Percentiles rank a stretch among this genome's conserved stretches.
These are phyloP conservation scores for Solea senegalensis DNA, from an alignment of 2,113 vertebrate species.

Conservation along the genomic window DNA sequence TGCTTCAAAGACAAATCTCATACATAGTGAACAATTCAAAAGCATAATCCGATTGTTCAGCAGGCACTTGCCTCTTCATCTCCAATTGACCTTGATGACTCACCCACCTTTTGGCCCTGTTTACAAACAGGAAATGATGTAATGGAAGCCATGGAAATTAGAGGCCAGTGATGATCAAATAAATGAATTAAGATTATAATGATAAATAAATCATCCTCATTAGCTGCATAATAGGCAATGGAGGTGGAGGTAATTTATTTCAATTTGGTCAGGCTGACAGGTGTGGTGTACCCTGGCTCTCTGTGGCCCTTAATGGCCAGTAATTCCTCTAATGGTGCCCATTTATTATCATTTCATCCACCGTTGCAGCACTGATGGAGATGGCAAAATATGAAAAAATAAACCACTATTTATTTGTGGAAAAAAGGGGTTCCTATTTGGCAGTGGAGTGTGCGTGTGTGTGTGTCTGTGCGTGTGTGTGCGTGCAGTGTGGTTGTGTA, in stretches of 20 bases:
- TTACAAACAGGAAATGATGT: constrained; percentile 71
- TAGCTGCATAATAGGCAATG: constrained; percentile 76
- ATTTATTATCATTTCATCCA: constrained; percentile 85
- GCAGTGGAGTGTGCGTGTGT: constrained; percentile 24
- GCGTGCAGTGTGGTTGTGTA: neutral
- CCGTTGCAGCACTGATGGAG: constrained; percentile 67
- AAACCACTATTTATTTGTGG: constrained; percentile 59
- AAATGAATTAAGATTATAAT: constrained; percentile 81
- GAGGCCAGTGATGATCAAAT: constrained; percentile 77
- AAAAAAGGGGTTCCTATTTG: constrained; percentile 39
- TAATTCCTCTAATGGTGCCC: constrained; percentile 84
- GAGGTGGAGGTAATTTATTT: constrained; percentile 82
- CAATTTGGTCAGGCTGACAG: constrained; percentile 82
- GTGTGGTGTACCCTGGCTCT: constrained; percentile 77
- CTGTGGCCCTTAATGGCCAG: constrained; percentile 81
- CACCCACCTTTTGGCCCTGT: constrained; percentile 32
- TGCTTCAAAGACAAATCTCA: too few species aligned
- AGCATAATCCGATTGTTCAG: neutral
- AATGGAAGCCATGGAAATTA: constrained; percentile 63
- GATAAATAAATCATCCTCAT: constrained; percentile 83
- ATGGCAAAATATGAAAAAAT: constrained; percentile 55
- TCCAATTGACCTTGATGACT: constrained; percentile 52
- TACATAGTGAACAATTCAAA: neutral
- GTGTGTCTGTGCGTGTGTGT: constrained; percentile 18
- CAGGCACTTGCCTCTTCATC: neutral